Percentiles rank a stretch among this genome's conserved stretches.
Evolutionary conservation across 2,888 invertebrate species (phyloP).

Genomic region (Lamellibrachia columna): DNA sequence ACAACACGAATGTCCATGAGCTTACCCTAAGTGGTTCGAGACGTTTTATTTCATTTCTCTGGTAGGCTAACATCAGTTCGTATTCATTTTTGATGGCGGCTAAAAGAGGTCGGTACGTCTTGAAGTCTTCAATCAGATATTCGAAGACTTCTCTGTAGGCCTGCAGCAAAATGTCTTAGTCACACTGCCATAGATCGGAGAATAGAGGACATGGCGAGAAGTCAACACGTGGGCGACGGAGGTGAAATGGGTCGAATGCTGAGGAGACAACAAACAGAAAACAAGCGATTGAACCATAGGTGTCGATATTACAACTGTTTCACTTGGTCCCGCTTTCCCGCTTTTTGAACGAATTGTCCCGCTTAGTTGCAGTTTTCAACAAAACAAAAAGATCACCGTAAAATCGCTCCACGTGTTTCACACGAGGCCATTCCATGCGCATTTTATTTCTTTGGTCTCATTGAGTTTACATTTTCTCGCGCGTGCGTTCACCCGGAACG

Average conservation of each 20-base stretch:
- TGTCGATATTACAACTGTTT: too few relatives aligned
- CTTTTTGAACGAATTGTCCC: too few relatives aligned
- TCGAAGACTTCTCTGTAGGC: constrained; percentile 66
- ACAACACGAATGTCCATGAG: neutral
- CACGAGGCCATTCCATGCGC: too few relatives aligned
- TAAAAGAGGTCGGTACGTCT: constrained; percentile 64
- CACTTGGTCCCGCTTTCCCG: too few relatives aligned
- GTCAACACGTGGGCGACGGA: neutral
- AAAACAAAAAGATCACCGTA: neutral
- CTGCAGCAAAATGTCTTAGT: constrained; percentile 41
- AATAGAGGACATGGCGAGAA: neutral
- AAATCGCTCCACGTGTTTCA: too few relatives aligned
- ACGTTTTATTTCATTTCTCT: constrained; percentile 59
- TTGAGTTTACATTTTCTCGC: too few relatives aligned
- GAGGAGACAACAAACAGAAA: neutral
- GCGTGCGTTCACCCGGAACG: too few relatives aligned
- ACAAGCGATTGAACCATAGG: neutral
- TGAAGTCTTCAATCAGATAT: constrained; percentile 65
- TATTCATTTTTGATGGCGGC: constrained; percentile 66
- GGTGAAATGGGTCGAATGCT: neutral
- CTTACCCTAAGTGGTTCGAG: constrained; percentile 63
- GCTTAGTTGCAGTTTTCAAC: neutral
- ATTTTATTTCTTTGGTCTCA: too few relatives aligned
- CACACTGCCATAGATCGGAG: neutral
- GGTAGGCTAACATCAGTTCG: constrained; percentile 64